These are phyloP conservation scores for Mimas tiliae DNA, from an alignment of 2,888 invertebrate genomes.

Conservation along the genomic window DNA sequence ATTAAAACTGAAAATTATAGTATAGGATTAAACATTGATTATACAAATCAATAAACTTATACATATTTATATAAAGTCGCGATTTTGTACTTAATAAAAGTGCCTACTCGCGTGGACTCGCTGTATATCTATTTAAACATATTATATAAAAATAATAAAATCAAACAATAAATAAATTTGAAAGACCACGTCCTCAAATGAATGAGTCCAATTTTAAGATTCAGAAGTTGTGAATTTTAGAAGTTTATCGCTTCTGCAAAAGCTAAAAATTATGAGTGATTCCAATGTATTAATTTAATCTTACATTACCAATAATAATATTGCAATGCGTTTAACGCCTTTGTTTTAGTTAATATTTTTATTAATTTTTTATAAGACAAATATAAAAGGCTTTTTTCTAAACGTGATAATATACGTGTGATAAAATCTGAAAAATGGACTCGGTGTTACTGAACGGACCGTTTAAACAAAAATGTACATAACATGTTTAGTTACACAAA, in stretches of 20 bases:
- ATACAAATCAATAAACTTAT: constrained; percentile 36
- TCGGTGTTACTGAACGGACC: background rate
- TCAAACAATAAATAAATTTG: constrained; percentile 48
- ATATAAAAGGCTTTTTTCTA: too few relatives aligned
- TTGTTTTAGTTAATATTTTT: background rate
- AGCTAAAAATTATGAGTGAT: background rate
- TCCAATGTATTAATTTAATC: too few relatives aligned
- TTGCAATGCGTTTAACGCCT: too few relatives aligned
- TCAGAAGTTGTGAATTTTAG: background rate
- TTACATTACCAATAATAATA: too few relatives aligned
- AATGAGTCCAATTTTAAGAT: constrained; percentile 5
- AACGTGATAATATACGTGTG: too few relatives aligned
- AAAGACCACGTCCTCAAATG: background rate
- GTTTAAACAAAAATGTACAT: background rate
- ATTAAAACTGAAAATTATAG: constrained; percentile 33
- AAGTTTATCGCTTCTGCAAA: background rate
- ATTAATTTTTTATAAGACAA: too few relatives aligned
- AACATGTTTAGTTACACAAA: constrained; percentile 26
- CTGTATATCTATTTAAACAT: constrained; percentile 31
- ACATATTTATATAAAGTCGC: constrained; percentile 36
- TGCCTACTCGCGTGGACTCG: constrained; percentile 36
- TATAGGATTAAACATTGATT: constrained; percentile 43
- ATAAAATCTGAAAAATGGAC: constrained; percentile 14
- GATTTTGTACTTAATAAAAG: constrained; percentile 39
- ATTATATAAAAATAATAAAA: constrained; percentile 37